Evolutionary conservation across 2,888 invertebrate genomes (phyloP), one percentile per base, ranked within the genome.

Genomic region (Teleogryllus oceanicus): DNA sequence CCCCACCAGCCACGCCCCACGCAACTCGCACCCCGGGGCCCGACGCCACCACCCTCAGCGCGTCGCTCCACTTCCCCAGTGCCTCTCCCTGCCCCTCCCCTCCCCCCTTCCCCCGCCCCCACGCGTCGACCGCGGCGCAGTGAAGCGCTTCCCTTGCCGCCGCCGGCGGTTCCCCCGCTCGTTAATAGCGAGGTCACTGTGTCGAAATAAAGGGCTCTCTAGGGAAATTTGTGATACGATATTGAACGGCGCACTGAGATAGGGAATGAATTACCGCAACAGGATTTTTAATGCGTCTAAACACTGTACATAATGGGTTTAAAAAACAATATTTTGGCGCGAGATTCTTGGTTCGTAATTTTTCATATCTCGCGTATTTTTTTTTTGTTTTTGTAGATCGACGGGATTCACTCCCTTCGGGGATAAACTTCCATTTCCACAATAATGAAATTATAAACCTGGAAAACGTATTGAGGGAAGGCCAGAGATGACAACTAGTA

Each of bases 121-220:
- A 3, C 62, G 62, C 12, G 62, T 18, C 62, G 62, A 24, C 24
- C 12, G 12, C 62, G 18, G 62, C 62, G 62, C 62, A 62, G 18
- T 62, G 62, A 18, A 62, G 62, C 62, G 62, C 62, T 62, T 62
- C 18, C 62, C 62, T 16, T 12, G 21, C 21, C 21, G 62, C 62
- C 62, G 18, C 62, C 12, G 18, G 62, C 62, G 62, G 62, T 3
- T 62, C 62, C 12, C 62, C 62, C 62, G 62, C 62, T 62, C 62
- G 62, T 62, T 62, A 62, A 62, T 62, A 18, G 62, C 62, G 62
- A 62, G 62, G 62, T 62, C 62, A 62, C 62, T 62, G 62, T 62
- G 62, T 62, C 62, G 62, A 62, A 62, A 62, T 62, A 62, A 37
- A 62, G 62, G 62, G 62, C 62, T 62, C 62, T 62, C 62, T 13